A percentile compares a stretch with the other conserved stretches of the same genome.
Conservation (phyloP, 2,113 vertebrate species). For the Urocitellus parryii region DNA sequence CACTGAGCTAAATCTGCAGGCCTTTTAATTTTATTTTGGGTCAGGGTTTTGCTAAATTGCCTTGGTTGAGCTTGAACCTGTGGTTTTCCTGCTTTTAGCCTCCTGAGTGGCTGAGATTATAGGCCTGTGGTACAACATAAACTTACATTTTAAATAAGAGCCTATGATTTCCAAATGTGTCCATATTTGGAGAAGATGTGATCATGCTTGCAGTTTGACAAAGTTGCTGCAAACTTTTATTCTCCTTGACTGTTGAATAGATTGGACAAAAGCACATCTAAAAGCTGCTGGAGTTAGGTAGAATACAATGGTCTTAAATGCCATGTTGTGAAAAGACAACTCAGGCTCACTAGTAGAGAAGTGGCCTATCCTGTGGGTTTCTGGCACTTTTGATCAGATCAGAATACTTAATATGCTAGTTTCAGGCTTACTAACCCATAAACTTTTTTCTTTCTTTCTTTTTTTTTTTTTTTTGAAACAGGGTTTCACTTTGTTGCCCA, state of each 20-base stretch:
- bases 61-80: background rate
- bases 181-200: conserved; percentile 45
- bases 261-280: background rate
- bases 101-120: background rate
- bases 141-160: conserved; percentile 60
- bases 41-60: background rate
- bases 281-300: background rate
- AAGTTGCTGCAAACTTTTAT: conserved; percentile 47
- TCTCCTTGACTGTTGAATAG: conserved; percentile 16
- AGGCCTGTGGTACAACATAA: background rate
- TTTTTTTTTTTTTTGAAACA: background rate
- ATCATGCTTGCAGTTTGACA: conserved; percentile 43
- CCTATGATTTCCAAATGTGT: conserved; percentile 24
- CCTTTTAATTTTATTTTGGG: background rate
- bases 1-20: background rate
- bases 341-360: background rate
- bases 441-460: background rate
- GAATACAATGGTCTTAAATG: background rate
- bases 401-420: background rate
- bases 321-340: background rate
- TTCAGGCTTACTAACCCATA: background rate
- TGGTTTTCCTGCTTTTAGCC: background rate
- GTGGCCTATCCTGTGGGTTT: background rate
- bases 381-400: conserved; percentile 31
- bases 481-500: background rate